These are phyloP conservation scores for Mylabris sibirica DNA, from an alignment of 2,888 invertebrate species.

Conservation along the genomic window DNA sequence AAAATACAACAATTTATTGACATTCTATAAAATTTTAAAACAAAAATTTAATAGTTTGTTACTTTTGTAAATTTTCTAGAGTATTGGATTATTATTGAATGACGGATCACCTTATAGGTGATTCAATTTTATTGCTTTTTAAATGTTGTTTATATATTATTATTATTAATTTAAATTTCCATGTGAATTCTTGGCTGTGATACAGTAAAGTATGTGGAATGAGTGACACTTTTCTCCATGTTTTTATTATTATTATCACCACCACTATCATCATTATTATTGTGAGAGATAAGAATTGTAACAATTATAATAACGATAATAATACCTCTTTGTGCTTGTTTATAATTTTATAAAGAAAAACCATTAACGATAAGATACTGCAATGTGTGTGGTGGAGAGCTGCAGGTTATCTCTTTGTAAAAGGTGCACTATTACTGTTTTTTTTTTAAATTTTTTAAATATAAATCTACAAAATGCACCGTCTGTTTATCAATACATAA, in stretches of 20 bases:
- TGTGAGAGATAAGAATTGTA: constrained; percentile 11
- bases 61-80: constrained; percentile 51
- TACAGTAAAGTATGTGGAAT: constrained; percentile 61
- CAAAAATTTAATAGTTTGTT: constrained; percentile 50
- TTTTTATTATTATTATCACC: constrained; percentile 39
- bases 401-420: not conserved
- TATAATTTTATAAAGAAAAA: not conserved
- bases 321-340: constrained; percentile 28
- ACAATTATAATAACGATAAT: constrained; percentile 16
- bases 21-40: not conserved
- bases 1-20: not conserved
- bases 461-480: not conserved
- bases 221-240: constrained; percentile 60
- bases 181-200: constrained; percentile 64
- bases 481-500: not conserved
- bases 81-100: constrained; percentile 40
- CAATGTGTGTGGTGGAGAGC: not conserved
- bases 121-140: constrained; percentile 51
- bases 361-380: not conserved
- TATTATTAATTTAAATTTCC: constrained; percentile 47
- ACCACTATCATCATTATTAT: too few relatives aligned
- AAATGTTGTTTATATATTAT: constrained; percentile 50
- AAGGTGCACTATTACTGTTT: not conserved
- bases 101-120: constrained; percentile 28
- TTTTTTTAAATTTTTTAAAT: too few relatives aligned